Percentiles rank a stretch among this genome's conserved stretches.
phyloP scores from a whole-genome alignment of 2,113 vertebrate genomes.

The Cryptotis parvus region DNA sequence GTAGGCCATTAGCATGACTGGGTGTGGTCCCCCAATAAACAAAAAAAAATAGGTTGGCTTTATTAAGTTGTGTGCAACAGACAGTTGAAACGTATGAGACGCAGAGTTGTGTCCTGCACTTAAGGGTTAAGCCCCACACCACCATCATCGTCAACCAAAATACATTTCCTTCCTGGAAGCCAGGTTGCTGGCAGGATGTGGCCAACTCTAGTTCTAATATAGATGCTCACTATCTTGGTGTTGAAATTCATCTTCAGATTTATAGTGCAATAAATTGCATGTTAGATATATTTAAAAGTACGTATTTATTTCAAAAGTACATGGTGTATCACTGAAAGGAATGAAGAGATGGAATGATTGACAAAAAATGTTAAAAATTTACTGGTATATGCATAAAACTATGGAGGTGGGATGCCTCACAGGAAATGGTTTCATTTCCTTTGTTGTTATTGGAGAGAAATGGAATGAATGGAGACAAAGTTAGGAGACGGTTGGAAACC shows the following conservation, averaged over 20 bases:
- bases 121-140: background rate
- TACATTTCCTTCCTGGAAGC: slow-evolving; percentile 35
- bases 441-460: background rate
- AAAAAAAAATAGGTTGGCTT: background rate
- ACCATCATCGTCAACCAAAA: background rate
- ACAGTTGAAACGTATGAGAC: too few relatives aligned
- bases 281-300: background rate
- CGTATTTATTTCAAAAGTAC: slow-evolving; percentile 4
- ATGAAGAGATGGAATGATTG: slow-evolving; percentile 14
- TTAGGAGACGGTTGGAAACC: background rate
- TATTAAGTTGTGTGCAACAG: background rate
- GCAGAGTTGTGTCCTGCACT: background rate
- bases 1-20: too few relatives aligned
- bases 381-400: background rate
- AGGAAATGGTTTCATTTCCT: slow-evolving; percentile 6
- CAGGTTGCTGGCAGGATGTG: background rate
- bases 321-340: background rate
- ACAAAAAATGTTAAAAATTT: background rate
- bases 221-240: background rate
- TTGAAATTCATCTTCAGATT: background rate
- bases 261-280: background rate
- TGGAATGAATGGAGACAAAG: background rate
- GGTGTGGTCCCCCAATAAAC: too few relatives aligned
- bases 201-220: slow-evolving; percentile 5
- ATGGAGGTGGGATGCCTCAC: background rate